phyloP scores from a whole-genome alignment of 2,888 invertebrate genomes.

The Tanypteryx hageni region DNA sequence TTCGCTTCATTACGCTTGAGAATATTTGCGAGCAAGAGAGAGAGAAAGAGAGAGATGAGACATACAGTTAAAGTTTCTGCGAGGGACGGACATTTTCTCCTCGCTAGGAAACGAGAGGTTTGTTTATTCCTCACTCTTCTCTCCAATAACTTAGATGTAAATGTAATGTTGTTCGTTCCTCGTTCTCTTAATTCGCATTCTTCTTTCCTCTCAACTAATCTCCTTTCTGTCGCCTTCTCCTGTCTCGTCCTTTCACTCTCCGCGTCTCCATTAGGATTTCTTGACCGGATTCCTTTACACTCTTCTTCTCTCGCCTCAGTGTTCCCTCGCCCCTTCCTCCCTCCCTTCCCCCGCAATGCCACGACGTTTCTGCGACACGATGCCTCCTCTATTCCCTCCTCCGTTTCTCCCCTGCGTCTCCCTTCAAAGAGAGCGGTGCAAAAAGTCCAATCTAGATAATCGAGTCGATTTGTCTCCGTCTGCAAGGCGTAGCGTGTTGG shows the following conservation, averaged over 20 bases:
- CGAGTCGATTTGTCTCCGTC: slow-evolving; percentile 55
- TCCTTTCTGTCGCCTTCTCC: neutral
- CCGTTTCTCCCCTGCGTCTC: neutral
- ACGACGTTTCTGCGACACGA: neutral
- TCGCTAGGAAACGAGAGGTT: too few species aligned
- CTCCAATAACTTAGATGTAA: neutral
- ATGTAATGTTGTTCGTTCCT: neutral
- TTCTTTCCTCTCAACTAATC: neutral
- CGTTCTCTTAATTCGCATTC: neutral
- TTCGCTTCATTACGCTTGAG: neutral
- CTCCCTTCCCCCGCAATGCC: neutral
- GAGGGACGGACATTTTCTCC: too few species aligned
- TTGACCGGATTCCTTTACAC: neutral
- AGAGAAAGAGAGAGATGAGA: neutral
- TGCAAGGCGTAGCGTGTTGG: too few species aligned
- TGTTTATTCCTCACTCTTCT: neutral
- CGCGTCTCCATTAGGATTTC: neutral
- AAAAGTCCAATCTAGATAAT: slow-evolving; percentile 56
- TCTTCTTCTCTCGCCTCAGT: neutral
- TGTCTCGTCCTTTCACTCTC: neutral
- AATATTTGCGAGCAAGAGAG: neutral
- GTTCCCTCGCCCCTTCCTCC: neutral
- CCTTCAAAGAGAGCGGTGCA: neutral
- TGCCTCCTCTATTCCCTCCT: neutral
- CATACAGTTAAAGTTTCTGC: too few species aligned